These are phyloP conservation scores for Brachypteracias leptosomus DNA, from an alignment of 2,113 vertebrate genomes.

Conservation along the genomic window DNA sequence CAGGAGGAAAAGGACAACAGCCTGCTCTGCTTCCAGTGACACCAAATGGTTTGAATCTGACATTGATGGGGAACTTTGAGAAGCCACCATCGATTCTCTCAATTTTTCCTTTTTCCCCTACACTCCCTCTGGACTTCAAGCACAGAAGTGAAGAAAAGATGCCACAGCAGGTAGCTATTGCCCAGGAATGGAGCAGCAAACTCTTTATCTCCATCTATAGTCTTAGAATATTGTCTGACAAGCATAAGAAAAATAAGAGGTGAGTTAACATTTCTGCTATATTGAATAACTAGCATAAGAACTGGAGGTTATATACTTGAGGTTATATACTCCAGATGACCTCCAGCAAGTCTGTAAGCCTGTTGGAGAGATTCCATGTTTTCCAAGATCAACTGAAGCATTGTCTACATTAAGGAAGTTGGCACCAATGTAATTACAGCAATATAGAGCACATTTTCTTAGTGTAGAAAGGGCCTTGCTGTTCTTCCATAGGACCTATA, in stretches of 20 bases:
- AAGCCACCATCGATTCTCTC: neutral
- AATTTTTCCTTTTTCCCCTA: neutral
- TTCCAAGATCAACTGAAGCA: neutral
- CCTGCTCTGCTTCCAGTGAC: neutral
- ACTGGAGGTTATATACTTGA: neutral
- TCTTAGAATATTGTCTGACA: neutral
- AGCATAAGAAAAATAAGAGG: neutral
- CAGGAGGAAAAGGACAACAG: slow-evolving; percentile 1
- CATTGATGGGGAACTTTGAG: neutral
- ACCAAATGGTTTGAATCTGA: neutral
- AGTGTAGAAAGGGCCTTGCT: neutral
- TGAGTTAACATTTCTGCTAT: neutral
- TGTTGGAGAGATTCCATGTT: neutral
- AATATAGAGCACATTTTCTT: neutral
- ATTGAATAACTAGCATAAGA: neutral
- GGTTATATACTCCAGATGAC: neutral
- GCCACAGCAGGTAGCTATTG: neutral
- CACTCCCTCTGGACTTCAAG: neutral
- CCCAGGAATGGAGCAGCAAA: neutral
- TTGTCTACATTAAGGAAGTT: neutral
- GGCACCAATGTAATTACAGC: neutral
- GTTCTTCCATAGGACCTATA: slow-evolving; percentile 4
- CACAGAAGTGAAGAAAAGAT: neutral
- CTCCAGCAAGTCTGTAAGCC: neutral
- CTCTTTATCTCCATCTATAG: neutral